Conservation (phyloP, 2,113 vertebrate genomes). For the Nothocercus nigrocapillus region DNA sequence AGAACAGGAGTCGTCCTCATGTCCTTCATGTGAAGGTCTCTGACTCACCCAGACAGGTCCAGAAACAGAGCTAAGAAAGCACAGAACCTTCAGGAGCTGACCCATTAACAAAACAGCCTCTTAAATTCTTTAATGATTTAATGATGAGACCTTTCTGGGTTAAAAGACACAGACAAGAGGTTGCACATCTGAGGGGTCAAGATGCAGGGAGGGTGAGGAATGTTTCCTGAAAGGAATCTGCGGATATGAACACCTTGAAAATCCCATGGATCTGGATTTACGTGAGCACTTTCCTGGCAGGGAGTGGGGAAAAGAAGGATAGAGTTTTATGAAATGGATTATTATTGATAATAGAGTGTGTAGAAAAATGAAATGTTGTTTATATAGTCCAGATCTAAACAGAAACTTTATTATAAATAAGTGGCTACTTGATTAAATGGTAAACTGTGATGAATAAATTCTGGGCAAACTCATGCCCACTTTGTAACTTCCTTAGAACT, state of each 20-base stretch:
- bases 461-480: neutral
- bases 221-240: neutral
- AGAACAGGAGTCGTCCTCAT: neutral
- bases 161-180: neutral
- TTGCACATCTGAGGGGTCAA: neutral
- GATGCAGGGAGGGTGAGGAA: neutral
- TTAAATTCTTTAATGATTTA: too few relatives aligned
- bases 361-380: neutral
- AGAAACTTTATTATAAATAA: neutral
- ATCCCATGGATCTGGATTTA: neutral
- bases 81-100: neutral
- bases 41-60: neutral
- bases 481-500: neutral
- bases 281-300: neutral
- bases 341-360: neutral
- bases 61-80: neutral
- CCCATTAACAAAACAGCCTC: neutral
- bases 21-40: neutral
- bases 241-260: neutral
- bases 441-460: neutral
- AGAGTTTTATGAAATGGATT: neutral
- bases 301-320: neutral
- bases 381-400: neutral
- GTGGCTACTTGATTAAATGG: neutral
- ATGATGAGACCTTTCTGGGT: neutral